A percentile compares a stretch with the other conserved stretches of the same genome.
phyloP scores from a whole-genome alignment of 2,113 vertebrate genomes.

The Aptenodytes forsteri region DNA sequence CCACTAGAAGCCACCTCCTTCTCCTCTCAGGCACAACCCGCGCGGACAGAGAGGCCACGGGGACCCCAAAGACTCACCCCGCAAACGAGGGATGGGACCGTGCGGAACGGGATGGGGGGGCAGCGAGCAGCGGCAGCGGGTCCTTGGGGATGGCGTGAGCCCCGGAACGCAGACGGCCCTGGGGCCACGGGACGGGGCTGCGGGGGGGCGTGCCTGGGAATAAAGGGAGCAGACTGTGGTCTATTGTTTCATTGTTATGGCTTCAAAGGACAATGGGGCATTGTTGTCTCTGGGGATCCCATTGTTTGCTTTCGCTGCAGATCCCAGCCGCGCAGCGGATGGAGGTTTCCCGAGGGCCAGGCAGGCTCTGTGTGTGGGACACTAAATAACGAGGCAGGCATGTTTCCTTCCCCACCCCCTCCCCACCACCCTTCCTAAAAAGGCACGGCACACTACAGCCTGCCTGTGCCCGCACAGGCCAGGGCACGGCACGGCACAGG shows the following conservation, averaged over 20 bases:
- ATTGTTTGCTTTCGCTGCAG: conserved; percentile 52
- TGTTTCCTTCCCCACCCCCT: background rate
- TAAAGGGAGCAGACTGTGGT: background rate
- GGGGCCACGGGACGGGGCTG: background rate
- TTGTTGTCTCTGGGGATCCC: conserved; percentile 60
- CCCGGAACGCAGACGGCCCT: background rate
- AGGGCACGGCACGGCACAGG: background rate
- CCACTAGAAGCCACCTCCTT: background rate
- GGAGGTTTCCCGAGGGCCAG: conserved; percentile 54
- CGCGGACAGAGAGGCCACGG: fast-evolving
- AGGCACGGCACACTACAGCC: background rate
- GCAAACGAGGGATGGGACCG: background rate
- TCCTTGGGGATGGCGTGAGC: background rate
- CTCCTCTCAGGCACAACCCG: background rate
- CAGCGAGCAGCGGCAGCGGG: background rate
- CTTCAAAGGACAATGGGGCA: conserved; percentile 65
- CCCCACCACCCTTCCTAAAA: background rate
- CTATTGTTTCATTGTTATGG: conserved; percentile 55
- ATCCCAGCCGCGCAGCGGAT: background rate
- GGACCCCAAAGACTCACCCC: background rate
- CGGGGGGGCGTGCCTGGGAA: conserved; percentile 7
- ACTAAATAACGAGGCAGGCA: background rate
- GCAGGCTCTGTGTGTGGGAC: conserved; percentile 48
- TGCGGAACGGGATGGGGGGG: background rate
- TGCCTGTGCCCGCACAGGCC: background rate